Evolutionary conservation across 2,888 invertebrate genomes (phyloP), one percentile per base, ranked within the genome.

Genomic region (Campaea margaritaria): DNA sequence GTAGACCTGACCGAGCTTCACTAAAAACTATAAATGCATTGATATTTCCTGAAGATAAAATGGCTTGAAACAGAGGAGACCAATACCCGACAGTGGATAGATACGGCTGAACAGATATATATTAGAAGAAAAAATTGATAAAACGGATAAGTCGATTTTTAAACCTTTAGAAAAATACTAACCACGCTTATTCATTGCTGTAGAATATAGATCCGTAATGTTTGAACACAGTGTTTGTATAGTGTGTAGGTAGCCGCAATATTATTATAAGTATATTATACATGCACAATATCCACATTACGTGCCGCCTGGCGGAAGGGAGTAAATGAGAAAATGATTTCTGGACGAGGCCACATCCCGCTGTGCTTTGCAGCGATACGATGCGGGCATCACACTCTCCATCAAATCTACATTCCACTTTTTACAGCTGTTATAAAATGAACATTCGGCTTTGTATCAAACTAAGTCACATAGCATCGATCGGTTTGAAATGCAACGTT

Each of bases 241-340:
- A 21, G 11, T 13, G 14, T 39, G 11, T n/a, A n/a, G n/a, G n/a
- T n/a, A n/a, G n/a, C 42, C 41, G 3, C 10, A 39, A 51, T 41
- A 47, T 42, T 58, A 53, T 58, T 53, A 48, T 53, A 58, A 49
- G 49, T 42, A 49, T 49, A 53, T 49, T 57, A 46, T 53, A 58
- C 58, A 54, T 39, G 27, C 53, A 50, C 42, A 21, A 21, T 21
- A 46, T 58, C 43, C 34, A 65, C 62, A 62, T 53, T 60, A 53
- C 64, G 53, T 52, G 63, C 60, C 53, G 62, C 59, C 58, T 65
- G 60, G 62, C 69, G 69, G 69, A 70, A 65, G 66, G 46, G 58
- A 65, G 63, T 64, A 62, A 68, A 70, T 68, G 69, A 70, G 69
- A 70, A 68, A 70, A 70, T 70, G 68, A 70, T 70, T 59, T 58